Percentiles rank a stretch among this genome's conserved stretches.
Evolutionary conservation across 1,140 invertebrate genomes (phyloP).

Genomic region (Tetragnatha versicolor): DNA sequence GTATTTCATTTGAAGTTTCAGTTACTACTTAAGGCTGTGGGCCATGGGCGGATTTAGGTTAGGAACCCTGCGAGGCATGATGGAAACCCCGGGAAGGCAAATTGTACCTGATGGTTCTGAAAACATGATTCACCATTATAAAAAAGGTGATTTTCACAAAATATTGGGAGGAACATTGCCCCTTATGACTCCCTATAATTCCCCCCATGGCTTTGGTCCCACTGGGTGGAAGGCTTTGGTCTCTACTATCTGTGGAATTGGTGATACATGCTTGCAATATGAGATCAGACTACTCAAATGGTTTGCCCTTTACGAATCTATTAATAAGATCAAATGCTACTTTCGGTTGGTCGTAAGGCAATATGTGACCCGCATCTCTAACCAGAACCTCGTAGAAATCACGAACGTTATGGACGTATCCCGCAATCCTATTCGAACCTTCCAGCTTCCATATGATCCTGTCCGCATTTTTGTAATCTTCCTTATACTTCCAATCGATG

Average conservation of each 20-base stretch:
- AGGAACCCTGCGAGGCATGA: no score
- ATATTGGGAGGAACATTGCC: no score
- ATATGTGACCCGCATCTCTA: conserved; percentile 83
- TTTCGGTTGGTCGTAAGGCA: conserved; percentile 82
- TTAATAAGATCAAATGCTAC: conserved; percentile 80
- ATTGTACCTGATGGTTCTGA: no score
- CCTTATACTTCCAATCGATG: conserved; percentile 73
- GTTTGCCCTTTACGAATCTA: conserved; percentile 70
- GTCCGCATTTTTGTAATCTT: conserved; percentile 72
- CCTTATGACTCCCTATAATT: no score
- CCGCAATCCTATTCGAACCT: conserved; percentile 71
- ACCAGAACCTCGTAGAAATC: conserved; percentile 80
- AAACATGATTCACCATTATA: no score
- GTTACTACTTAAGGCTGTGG: no score
- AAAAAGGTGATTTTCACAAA: no score
- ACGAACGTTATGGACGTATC: conserved; percentile 76
- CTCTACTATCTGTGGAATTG: not conserved
- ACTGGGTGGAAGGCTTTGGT: not conserved
- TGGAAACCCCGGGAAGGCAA: no score
- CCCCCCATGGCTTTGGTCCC: no score
- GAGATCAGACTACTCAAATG: conserved; percentile 65
- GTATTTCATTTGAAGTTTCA: no score
- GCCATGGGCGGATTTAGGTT: no score
- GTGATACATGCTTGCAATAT: not conserved
- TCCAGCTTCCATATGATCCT: conserved; percentile 74